Conservation (phyloP, 2,888 invertebrate species). For the Meta bourneti region DNA sequence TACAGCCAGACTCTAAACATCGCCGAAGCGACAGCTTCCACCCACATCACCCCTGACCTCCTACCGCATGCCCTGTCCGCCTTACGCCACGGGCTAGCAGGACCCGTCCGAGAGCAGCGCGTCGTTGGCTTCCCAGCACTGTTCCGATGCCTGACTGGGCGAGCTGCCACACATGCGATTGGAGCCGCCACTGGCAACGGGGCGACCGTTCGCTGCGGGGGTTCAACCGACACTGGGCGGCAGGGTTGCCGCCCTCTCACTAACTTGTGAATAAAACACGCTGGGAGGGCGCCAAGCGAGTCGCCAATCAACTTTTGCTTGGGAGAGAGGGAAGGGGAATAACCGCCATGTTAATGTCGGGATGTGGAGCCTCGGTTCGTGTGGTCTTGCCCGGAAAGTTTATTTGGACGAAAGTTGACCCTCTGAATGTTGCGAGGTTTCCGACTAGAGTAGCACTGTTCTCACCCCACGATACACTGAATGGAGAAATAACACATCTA, state of each 20-base stretch:
- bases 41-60: constrained; percentile 62
- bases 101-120: background rate
- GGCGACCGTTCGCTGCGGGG: constrained; percentile 44
- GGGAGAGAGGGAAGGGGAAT: constrained; percentile 9
- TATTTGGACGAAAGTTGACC: too few species aligned
- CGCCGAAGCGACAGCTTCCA: constrained; percentile 72
- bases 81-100: constrained; percentile 15
- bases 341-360: constrained; percentile 15
- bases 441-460: too few species aligned
- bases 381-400: too few species aligned
- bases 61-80: constrained; percentile 64
- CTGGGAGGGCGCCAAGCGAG: constrained; percentile 26
- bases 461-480: too few species aligned
- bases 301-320: constrained; percentile 58
- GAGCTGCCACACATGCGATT: constrained; percentile 40
- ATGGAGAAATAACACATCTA: too few species aligned
- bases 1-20: constrained; percentile 74
- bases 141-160: constrained; percentile 15
- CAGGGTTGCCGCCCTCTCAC: constrained; percentile 34
- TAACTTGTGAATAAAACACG: constrained; percentile 48
- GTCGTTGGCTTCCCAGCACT: constrained; percentile 24
- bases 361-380: too few species aligned
- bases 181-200: constrained; percentile 10
- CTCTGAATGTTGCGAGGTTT: too few species aligned
- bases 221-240: constrained; percentile 46